Evolutionary conservation across 2,797 vertebrate species (phyloP).

Genomic region (Anabacerthia variegaticeps): DNA sequence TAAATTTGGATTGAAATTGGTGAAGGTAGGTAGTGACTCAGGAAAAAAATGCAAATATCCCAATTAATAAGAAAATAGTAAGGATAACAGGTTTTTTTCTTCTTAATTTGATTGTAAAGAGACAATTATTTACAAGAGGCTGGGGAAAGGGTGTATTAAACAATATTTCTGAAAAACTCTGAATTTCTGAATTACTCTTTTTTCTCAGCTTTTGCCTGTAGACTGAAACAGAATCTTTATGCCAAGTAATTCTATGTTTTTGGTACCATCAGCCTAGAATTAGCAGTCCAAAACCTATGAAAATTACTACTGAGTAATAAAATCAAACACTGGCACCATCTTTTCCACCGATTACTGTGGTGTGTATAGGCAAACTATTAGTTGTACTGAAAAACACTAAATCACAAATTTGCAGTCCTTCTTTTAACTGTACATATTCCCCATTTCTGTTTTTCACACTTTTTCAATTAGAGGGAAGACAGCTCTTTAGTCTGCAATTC

Average conservation of each 20-base stretch:
- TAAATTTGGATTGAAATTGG: not conserved
- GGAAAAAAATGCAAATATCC: not conserved
- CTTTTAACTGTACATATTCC: not conserved
- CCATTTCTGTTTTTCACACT: not conserved
- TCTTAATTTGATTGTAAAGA: not conserved
- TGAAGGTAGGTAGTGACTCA: not conserved
- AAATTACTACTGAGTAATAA: not conserved
- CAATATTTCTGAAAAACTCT: not conserved
- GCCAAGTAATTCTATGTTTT: not conserved
- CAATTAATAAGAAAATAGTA: not conserved
- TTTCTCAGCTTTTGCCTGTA: not conserved
- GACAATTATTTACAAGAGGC: no score
- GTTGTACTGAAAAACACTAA: not conserved
- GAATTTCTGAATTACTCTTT: not conserved
- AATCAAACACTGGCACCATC: not conserved
- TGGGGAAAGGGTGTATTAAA: not conserved
- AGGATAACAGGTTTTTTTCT: not conserved
- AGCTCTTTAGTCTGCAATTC: not conserved
- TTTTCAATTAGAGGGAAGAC: not conserved
- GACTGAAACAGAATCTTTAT: not conserved
- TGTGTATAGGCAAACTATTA: not conserved
- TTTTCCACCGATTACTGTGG: not conserved
- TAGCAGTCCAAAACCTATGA: not conserved
- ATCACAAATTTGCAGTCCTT: not conserved
- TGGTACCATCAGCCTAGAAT: not conserved